Evolutionary conservation across 2,113 vertebrate species (phyloP).

Genomic region (Hemiprocne comata): DNA sequence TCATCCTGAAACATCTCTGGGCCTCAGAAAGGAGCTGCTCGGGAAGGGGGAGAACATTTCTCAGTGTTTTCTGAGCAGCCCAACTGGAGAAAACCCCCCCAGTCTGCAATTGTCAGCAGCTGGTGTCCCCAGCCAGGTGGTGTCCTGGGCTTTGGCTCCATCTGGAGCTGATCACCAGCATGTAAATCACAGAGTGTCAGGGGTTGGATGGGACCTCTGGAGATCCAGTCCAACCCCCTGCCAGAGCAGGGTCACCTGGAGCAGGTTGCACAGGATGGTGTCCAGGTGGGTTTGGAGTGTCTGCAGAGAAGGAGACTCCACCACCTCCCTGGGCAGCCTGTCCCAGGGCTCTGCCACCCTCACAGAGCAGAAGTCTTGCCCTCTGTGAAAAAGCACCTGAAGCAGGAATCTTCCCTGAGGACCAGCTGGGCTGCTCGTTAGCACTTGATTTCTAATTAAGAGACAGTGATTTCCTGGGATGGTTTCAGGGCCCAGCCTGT

Average conservation of each 20-base stretch:
- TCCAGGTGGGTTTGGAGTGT: too few species aligned
- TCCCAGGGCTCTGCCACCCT: too few species aligned
- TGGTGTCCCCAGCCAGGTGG: fast-evolving
- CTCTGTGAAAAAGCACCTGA: too few species aligned
- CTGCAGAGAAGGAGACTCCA: too few species aligned
- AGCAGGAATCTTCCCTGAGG: fast-evolving
- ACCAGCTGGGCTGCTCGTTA: background rate
- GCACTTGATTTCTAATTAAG: background rate
- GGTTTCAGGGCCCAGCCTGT: background rate
- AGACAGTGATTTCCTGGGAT: background rate
- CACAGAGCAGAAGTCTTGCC: too few species aligned
- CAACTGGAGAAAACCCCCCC: fast-evolving
- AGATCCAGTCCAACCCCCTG: too few species aligned
- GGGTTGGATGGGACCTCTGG: too few species aligned
- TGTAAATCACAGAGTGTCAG: background rate
- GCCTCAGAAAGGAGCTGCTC: background rate
- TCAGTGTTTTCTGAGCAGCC: background rate
- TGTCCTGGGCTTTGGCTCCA: constrained; percentile 42
- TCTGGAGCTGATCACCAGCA: background rate
- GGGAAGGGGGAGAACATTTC: background rate
- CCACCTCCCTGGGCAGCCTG: too few species aligned
- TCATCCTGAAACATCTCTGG: background rate
- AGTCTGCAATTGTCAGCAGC: fast-evolving
- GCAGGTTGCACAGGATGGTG: too few species aligned
- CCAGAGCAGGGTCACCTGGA: too few species aligned